A percentile compares a stretch with the other conserved stretches of the same genome.
Evolutionary conservation across 2,797 vertebrate genomes (phyloP).

Genomic region (Sarcophilus harrisii): DNA sequence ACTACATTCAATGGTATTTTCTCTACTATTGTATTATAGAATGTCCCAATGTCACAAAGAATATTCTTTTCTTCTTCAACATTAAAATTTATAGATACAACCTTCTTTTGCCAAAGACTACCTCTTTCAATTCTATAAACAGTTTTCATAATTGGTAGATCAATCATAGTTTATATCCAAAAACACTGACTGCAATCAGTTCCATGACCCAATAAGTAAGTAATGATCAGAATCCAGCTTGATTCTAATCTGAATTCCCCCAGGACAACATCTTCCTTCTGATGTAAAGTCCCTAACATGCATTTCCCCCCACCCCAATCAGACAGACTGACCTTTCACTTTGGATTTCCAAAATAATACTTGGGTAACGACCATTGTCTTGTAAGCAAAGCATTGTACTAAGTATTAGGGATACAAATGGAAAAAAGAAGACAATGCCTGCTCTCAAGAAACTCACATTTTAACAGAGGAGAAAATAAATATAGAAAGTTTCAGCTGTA

Average conservation of each 20-base stretch:
- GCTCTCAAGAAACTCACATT: background rate
- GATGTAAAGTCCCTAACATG: constrained; percentile 97
- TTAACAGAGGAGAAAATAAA: background rate
- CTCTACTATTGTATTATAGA: constrained; percentile 99
- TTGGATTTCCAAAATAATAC: constrained; percentile 97
- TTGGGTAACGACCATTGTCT: constrained; percentile 98
- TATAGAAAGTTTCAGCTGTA: background rate
- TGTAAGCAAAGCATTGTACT: constrained; percentile 85
- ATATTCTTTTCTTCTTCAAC: constrained; percentile 98
- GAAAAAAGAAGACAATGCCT: background rate
- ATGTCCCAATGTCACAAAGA: constrained; percentile 99
- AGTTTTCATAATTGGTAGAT: constrained; percentile 98
- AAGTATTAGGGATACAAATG: background rate
- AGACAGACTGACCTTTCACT: constrained; percentile 99
- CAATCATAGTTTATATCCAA: constrained; percentile 98
- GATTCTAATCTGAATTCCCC: constrained; percentile 97
- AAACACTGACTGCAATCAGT: constrained; percentile 99
- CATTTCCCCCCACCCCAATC: too few relatives aligned
- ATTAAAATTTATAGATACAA: constrained; percentile 99
- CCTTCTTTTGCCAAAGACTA: constrained; percentile 98
- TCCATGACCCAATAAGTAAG: constrained; percentile 98
- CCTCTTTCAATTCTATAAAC: constrained; percentile 98
- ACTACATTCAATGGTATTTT: constrained; percentile 99
- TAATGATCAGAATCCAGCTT: constrained; percentile 97
- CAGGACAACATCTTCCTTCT: constrained; percentile 99